phyloP scores from a whole-genome alignment of 2,113 vertebrate species.

The Sterrhoptilus dennistouni region DNA sequence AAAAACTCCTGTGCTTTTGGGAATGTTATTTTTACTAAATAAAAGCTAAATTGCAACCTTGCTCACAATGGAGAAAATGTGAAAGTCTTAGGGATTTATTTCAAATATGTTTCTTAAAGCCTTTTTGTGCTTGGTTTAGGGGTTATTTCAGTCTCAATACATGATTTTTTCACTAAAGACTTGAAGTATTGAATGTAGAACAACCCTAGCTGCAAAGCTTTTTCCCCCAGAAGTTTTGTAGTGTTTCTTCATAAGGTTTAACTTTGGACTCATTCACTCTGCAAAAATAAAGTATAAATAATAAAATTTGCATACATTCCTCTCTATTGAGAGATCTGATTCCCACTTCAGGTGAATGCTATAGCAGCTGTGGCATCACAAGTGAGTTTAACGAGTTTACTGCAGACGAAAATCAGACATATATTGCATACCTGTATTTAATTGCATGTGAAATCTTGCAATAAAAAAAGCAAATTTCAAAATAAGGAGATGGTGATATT shows the following conservation, averaged over 20 bases:
- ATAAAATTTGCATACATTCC: not conserved
- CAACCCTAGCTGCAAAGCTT: not conserved
- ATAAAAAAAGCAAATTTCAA: not conserved
- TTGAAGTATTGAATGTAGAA: not conserved
- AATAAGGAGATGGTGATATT: not conserved
- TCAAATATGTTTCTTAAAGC: not conserved
- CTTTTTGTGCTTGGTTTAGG: not conserved
- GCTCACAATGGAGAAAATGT: not conserved
- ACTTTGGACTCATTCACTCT: not conserved
- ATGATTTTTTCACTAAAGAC: not conserved
- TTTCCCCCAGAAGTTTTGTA: not conserved
- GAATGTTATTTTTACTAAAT: not conserved
- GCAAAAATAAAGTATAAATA: not conserved
- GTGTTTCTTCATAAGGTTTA: not conserved
- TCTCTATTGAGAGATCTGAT: not conserved
- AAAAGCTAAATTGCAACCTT: not conserved
- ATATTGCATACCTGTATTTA: not conserved
- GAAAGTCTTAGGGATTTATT: not conserved
- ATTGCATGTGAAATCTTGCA: not conserved
- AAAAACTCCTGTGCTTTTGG: not conserved
- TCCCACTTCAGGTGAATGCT: not conserved
- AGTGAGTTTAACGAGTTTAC: not conserved
- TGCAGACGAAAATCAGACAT: not conserved
- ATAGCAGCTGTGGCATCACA: not conserved
- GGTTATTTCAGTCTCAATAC: not conserved